Base-by-base conservation (phyloP, 2,888 invertebrate genomes). In the Conops quadrifasciatus region DNA sequence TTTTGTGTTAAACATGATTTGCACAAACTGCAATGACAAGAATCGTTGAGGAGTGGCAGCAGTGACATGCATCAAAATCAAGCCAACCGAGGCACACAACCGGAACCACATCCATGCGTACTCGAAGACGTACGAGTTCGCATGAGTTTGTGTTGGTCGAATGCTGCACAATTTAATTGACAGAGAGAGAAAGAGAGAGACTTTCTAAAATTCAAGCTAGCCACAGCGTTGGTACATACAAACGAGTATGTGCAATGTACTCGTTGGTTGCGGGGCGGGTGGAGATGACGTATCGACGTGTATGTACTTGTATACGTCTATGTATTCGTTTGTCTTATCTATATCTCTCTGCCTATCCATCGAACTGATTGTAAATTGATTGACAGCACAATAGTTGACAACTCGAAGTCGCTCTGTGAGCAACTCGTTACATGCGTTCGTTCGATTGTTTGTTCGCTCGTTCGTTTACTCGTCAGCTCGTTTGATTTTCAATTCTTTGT, bases 111-210 rank as follows among this genome's bases (percentile, higher is more conserved):
- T 30, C 7, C 16, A 49, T 26, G 3, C 36, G 21, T n/a, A n/a
- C n/a, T n/a, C n/a, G n/a, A n/a, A n/a, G 21, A 24, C 66, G 4
- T 9, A 53, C 16, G 26, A 0, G 0, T 11, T 49, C 16, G 49
- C 1, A 47, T 47, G 15, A 15, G 59, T 59, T 24, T 1, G 58
- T 58, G n/a, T 4, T 36, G 16, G n/a, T 24, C 24, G 15, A 16
- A 45, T 60, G 60, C 7, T 45, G 47, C 16, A 16, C 13, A 47
- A 15, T 67, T 59, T 60, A 67, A 67, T 67, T 67, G 59, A 59
- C 5, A 36, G 36, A 4, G 2, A 47, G 49, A 67, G 58, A 59
- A 47, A 59, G 36, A 36, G 36, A 4, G 2, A 47, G 49, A 49
- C 30, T 67, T 67, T 65, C 51, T 16, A 43, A 43, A 7, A 28